A percentile compares a stretch with the other conserved stretches of the same genome.
Evolutionary conservation across 2,797 vertebrate genomes (phyloP).

Genomic region (Megalops cyprinoides): DNA sequence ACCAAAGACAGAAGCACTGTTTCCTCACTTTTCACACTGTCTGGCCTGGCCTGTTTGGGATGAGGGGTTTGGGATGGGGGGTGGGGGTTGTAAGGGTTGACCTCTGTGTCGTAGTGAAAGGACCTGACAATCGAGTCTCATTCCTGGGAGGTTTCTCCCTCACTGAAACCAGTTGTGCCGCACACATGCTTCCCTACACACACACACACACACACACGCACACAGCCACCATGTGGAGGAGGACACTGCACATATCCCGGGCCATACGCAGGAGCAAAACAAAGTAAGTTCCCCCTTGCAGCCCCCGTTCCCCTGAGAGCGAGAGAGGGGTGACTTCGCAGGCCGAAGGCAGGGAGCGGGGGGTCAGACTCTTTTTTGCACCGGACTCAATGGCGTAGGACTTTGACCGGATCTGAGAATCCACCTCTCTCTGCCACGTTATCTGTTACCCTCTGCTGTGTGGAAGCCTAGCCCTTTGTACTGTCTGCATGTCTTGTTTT

Average conservation of each 20-base stretch:
- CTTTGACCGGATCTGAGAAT: too few species aligned
- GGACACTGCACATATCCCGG: constrained; percentile 63
- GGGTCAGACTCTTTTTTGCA: too few species aligned
- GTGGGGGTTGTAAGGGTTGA: not conserved
- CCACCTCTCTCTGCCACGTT: too few species aligned
- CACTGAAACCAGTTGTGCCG: not conserved
- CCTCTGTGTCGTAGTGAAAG: not conserved
- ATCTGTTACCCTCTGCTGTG: too few species aligned
- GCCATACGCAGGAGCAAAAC: constrained; percentile 47
- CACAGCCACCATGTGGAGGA: constrained; percentile 64
- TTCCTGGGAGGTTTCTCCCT: not conserved
- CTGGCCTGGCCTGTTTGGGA: constrained; percentile 3
- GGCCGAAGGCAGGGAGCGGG: too few species aligned
- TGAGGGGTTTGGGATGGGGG: not conserved
- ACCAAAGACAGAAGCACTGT: not conserved
- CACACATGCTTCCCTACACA: not conserved
- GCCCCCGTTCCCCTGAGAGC: too few species aligned
- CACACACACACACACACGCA: not conserved
- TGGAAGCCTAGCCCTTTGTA: too few species aligned
- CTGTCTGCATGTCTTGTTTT: too few species aligned
- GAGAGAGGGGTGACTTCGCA: too few species aligned
- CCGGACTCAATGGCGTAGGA: too few species aligned
- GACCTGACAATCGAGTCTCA: not conserved
- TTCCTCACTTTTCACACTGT: not conserved
- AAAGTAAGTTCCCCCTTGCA: constrained; percentile 62